phyloP scores from a whole-genome alignment of 2,113 vertebrate genomes.

The Lepidothrix coronata region DNA sequence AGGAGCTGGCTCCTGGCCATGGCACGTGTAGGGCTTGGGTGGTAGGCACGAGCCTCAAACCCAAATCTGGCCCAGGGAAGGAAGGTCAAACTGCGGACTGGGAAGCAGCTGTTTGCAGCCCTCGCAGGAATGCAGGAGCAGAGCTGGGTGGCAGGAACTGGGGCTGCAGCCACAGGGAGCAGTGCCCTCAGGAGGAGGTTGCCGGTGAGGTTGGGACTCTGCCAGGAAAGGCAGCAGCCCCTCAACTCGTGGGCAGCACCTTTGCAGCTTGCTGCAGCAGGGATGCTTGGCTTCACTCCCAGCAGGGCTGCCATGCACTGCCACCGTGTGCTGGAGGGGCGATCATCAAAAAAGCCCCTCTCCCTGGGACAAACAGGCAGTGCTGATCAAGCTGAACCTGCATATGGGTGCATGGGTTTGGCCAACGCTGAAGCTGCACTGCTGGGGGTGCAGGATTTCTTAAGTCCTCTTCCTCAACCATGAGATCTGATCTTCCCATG shows the following conservation, averaged over 20 bases:
- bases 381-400: neutral
- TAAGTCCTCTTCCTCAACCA: fast-evolving
- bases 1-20: neutral
- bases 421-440: neutral
- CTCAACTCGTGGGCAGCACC: fast-evolving
- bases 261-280: neutral
- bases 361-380: neutral
- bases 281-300: neutral
- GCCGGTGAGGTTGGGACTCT: neutral
- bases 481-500: neutral
- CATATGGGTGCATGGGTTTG: fast-evolving
- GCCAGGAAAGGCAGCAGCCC: neutral
- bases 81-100: neutral
- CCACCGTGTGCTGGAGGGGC: fast-evolving
- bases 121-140: neutral
- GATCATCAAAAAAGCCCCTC: fast-evolving
- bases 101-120: neutral
- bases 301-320: fast-evolving
- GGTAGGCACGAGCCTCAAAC: neutral
- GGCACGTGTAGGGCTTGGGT: neutral
- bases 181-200: neutral
- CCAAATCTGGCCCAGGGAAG: neutral
- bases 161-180: neutral
- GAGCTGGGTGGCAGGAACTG: neutral
- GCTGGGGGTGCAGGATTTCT: neutral